Evolutionary conservation across 2,888 invertebrate genomes (phyloP).

Genomic region (Notodonta dromedarius): DNA sequence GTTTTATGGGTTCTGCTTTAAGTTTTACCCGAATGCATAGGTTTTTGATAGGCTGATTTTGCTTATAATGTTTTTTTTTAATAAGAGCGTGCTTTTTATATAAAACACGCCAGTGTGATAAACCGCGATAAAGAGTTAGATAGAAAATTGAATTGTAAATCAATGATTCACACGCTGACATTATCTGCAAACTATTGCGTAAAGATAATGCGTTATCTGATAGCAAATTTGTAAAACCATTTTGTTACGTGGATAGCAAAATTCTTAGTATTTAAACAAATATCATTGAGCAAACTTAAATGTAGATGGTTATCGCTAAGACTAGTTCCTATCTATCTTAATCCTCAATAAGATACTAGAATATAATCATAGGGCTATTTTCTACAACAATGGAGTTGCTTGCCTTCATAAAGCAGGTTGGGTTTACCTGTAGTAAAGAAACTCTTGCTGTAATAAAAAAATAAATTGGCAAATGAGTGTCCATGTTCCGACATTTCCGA

Average conservation of each 20-base stretch:
- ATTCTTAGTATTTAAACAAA: not conserved
- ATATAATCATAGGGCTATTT: too few species aligned
- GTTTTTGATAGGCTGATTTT: too few species aligned
- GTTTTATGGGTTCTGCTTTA: too few species aligned
- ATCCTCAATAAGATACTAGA: not conserved
- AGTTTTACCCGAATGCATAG: too few species aligned
- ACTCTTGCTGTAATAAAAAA: not conserved
- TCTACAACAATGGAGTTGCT: too few species aligned
- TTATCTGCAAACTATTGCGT: constrained; percentile 14
- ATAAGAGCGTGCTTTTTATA: too few species aligned
- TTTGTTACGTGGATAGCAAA: constrained; percentile 3
- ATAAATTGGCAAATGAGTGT: not conserved
- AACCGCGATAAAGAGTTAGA: too few species aligned
- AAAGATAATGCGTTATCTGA: constrained; percentile 17
- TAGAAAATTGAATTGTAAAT: not conserved
- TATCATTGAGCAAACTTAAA: too few species aligned
- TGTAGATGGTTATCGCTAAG: too few species aligned
- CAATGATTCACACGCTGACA: not conserved
- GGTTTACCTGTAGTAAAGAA: not conserved
- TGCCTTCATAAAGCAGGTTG: too few species aligned
- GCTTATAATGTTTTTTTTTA: too few species aligned
- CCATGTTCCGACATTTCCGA: constrained; percentile 15
- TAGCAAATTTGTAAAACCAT: constrained; percentile 11
- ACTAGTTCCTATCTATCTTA: not conserved
- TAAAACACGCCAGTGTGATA: too few species aligned